Conservation (phyloP, 1,140 invertebrate species). For the Danaus plexippus region DNA sequence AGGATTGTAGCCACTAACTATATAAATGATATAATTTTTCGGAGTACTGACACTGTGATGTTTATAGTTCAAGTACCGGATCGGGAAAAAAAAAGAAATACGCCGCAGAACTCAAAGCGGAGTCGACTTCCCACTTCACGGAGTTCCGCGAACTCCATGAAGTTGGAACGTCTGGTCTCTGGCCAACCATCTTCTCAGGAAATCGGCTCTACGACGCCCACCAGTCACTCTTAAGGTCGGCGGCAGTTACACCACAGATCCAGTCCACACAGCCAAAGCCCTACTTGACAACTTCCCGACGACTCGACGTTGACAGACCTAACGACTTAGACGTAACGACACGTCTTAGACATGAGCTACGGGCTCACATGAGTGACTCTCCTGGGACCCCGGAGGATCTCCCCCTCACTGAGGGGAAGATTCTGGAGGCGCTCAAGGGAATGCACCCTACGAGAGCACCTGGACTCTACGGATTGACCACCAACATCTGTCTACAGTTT, state of each 20-base stretch:
- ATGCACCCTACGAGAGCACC: slow-evolving; percentile 25
- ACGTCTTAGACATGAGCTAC: not conserved
- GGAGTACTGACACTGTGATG: too few species aligned
- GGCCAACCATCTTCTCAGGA: slow-evolving; percentile 16
- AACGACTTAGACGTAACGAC: too few species aligned
- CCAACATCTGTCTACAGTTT: slow-evolving; percentile 25
- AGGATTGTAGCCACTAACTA: too few species aligned
- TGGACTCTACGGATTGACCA: slow-evolving; percentile 21
- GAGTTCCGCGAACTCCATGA: slow-evolving; percentile 16
- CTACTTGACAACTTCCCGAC: slow-evolving; percentile 21
- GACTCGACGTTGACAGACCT: slow-evolving; percentile 15
- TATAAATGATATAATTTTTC: too few species aligned
- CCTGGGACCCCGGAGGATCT: slow-evolving; percentile 12
- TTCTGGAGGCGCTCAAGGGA: slow-evolving; percentile 12
- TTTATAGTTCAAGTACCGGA: too few species aligned
- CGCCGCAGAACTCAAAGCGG: not conserved
- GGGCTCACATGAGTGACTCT: not conserved
- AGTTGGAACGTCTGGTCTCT: slow-evolving; percentile 22
- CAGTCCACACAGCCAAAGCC: slow-evolving; percentile 15
- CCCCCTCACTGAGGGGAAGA: slow-evolving; percentile 15
- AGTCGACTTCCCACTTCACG: slow-evolving; percentile 9
- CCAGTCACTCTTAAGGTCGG: slow-evolving; percentile 12
- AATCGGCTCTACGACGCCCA: slow-evolving; percentile 2
- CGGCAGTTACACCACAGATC: slow-evolving; percentile 6
- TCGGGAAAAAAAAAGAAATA: too few species aligned